Evolutionary conservation across 1,140 invertebrate species (phyloP), one percentile per base, ranked within the genome.

Genomic region (Drosophila erecta): DNA sequence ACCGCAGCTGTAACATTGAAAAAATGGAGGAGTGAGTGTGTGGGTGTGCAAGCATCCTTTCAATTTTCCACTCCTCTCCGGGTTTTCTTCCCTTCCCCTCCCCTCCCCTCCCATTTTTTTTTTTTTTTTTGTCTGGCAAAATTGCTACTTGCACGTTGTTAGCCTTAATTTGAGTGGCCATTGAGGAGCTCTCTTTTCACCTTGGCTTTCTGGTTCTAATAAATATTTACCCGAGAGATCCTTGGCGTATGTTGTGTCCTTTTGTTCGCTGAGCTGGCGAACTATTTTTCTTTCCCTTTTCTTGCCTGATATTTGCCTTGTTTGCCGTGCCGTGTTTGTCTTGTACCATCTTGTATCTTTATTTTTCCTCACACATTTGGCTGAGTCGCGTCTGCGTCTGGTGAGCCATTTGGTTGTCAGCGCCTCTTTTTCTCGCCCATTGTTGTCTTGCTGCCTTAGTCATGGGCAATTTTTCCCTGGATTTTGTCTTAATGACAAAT

Each of bases 161-260:
- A 86, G 85, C 79, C 81, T 79, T 86, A 86, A 86, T 89, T 87
- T 89, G 83, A 87, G 83, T 89, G 83, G 83, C 84, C 79, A 87
- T 86, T 83, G 83, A 87, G 75, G 41, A 66, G 70, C 62, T 50
- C 56, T 61, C 65, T 50, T 14, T 51, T 51, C 24, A 43, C 22
- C 43, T 72, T 4, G 51, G 49, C 49, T 38, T 54, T 35, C 33
- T 49, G 58, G 44, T 66, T 83, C 81, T 67, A 67, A 87, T 79
- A 86, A 86, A 86, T 86, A 83, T 87, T 87, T 87, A 87, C 83
- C 56, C 61, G 56, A 65, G 58, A 87, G 59, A 47, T 55, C 62
- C 56, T 47, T 44, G 71, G 51, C 55, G 69, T 66, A 71, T 80
- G 53, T 78, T 58, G 44, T 59, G 55, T 77, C 56, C 60, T 72